phyloP scores from a whole-genome alignment of 2,113 vertebrate species.

The Saccopteryx leptura region DNA sequence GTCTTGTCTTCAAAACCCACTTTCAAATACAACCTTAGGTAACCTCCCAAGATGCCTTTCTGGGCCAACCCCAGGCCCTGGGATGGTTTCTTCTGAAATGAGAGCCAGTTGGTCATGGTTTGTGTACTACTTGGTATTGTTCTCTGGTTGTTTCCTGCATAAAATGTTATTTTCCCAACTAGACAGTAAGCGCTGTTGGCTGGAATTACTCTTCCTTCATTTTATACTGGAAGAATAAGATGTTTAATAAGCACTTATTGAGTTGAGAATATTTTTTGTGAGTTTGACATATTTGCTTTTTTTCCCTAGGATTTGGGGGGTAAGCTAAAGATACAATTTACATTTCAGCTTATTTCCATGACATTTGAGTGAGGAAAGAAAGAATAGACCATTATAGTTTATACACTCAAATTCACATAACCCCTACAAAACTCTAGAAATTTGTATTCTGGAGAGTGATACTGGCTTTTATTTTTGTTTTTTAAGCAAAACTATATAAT shows the following conservation, averaged over 20 bases:
- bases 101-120: not conserved
- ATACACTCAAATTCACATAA: not conserved
- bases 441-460: not conserved
- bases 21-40: not conserved
- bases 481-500: not conserved
- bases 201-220: not conserved
- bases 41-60: not conserved
- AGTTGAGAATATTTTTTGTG: not conserved
- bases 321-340: not conserved
- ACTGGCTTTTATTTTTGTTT: not conserved
- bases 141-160: not conserved
- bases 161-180: conserved; percentile 2
- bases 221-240: not conserved
- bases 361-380: not conserved
- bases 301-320: not conserved
- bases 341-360: not conserved
- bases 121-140: not conserved
- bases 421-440: not conserved
- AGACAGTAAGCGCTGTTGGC: not conserved
- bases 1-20: not conserved
- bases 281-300: not conserved
- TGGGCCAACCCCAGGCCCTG: not conserved
- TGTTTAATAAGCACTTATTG: not conserved
- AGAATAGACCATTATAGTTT: not conserved
- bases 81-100: not conserved